Base-by-base conservation (phyloP, 1,140 invertebrate genomes). In the Pachypsylla venusta region DNA sequence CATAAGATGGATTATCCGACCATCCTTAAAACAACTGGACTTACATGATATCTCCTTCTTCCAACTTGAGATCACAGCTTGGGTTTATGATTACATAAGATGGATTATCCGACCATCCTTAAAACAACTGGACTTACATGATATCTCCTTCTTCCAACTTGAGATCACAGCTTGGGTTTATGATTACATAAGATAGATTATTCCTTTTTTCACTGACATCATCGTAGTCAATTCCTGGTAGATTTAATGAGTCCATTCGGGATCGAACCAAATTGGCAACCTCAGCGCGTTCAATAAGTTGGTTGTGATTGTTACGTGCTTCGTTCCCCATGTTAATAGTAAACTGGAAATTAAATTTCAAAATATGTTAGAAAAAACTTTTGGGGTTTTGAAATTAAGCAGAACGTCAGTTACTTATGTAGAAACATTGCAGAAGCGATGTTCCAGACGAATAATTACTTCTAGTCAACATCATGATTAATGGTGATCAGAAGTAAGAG, bases 31-130 rank as follows among this genome's bases (percentile, higher is more conserved):
- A n/a, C n/a, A n/a, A n/a, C n/a, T n/a, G n/a, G n/a, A 75, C 83
- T 82, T 75, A 94, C 82, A 98, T 89, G 53, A 98, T 87, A 74
- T 98, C 95, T 39, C 92, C 94, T 69, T 93, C 87, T 74, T 97
- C 89, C 54, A 98, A 77, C 70, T 93, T 93, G 0, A 98, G 77
- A 75, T 99, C 95, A 76, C 93, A 96, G 70, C 89, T 93, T 0
- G 95, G 95, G 70, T 99, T 99, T 67, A 98, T 98, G 65, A 99
- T 96, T 57, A 98, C 94, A 74, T 97, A 99, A 1, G 93, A 97
- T 5, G 98, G 77, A 62, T 82, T 89, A 73, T 87, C 91, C 35
- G n/a, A n/a, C n/a, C n/a, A n/a, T n/a, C n/a, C n/a, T n/a, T n/a
- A 40, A 40, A 40, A 62, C 30, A 24, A n/a, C n/a, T n/a, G n/a